A percentile compares a stretch with the other conserved stretches of the same genome.
phyloP scores from a whole-genome alignment of 2,888 invertebrate species.

The Marronus borbonicus region DNA sequence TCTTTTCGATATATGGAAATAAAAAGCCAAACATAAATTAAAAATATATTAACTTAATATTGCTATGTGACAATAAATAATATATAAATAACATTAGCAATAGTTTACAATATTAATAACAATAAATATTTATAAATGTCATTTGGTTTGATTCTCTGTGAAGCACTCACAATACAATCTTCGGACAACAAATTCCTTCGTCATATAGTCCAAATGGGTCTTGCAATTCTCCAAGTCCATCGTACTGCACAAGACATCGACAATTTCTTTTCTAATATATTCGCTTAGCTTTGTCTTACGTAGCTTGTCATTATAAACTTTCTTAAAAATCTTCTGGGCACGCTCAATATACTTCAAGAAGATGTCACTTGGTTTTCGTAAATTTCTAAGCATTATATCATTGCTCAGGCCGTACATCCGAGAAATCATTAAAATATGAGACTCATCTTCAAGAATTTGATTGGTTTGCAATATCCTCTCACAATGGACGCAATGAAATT shows the following conservation, averaged over 20 bases:
- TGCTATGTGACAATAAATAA: background rate
- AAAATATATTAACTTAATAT: slow-evolving; percentile 8
- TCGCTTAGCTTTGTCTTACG: slow-evolving; percentile 15
- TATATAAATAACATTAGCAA: background rate
- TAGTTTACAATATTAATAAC: background rate
- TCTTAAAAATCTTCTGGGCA: slow-evolving; percentile 25
- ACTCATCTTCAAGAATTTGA: slow-evolving; percentile 27
- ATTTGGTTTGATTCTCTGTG: background rate
- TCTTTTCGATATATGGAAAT: background rate
- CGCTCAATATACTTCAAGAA: slow-evolving; percentile 24
- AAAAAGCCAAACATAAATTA: background rate
- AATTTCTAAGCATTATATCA: background rate
- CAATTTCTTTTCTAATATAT: slow-evolving; percentile 19
- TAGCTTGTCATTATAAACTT: slow-evolving; percentile 24
- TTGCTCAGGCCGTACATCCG: slow-evolving; percentile 13
- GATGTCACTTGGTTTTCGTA: background rate
- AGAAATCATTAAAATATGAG: background rate
- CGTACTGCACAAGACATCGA: background rate
- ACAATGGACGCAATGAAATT: slow-evolving; percentile 28
- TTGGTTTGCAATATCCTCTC: slow-evolving; percentile 49
- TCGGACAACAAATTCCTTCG: slow-evolving; percentile 35
- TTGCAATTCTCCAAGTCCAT: slow-evolving; percentile 19
- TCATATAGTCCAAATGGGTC: slow-evolving; percentile 11
- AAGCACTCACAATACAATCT: slow-evolving; percentile 13
- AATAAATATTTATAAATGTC: background rate